Conservation (phyloP, 1,140 invertebrate species). For the Apis dorsata region DNA sequence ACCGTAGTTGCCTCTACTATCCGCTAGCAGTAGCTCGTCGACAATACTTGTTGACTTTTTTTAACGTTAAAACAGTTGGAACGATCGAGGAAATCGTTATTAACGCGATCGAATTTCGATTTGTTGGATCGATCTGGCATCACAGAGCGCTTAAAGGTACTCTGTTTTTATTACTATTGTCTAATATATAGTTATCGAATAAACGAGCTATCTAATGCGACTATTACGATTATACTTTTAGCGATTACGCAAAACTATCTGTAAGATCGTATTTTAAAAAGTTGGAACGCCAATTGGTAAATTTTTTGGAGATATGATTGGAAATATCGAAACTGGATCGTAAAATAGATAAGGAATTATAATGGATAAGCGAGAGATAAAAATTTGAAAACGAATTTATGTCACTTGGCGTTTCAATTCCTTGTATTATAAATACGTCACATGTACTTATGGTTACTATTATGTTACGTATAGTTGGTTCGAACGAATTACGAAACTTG, state of each 20-base stretch:
- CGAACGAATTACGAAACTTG: background rate
- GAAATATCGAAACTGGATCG: too few relatives aligned
- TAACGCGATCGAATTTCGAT: background rate
- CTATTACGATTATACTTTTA: slow-evolving; percentile 1
- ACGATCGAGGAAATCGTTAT: background rate
- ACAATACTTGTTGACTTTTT: slow-evolving; percentile 53
- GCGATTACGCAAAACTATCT: background rate
- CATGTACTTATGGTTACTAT: background rate
- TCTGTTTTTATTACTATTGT: slow-evolving; percentile 30
- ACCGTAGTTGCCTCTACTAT: slow-evolving; percentile 73
- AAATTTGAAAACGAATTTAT: background rate
- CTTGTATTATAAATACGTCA: background rate
- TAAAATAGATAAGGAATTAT: too few relatives aligned
- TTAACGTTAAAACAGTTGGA: slow-evolving; percentile 23
- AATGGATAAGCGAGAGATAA: too few relatives aligned
- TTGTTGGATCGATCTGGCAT: slow-evolving; percentile 16
- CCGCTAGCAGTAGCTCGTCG: slow-evolving; percentile 64
- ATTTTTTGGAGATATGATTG: background rate
- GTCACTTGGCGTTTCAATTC: background rate
- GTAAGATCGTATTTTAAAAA: background rate
- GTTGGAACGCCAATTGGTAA: background rate
- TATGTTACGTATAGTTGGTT: background rate
- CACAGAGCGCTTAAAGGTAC: background rate
- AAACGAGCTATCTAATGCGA: slow-evolving; percentile 1
- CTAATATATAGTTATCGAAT: background rate